Conservation (phyloP, 2,888 invertebrate species). For the Graphium colonna region DNA sequence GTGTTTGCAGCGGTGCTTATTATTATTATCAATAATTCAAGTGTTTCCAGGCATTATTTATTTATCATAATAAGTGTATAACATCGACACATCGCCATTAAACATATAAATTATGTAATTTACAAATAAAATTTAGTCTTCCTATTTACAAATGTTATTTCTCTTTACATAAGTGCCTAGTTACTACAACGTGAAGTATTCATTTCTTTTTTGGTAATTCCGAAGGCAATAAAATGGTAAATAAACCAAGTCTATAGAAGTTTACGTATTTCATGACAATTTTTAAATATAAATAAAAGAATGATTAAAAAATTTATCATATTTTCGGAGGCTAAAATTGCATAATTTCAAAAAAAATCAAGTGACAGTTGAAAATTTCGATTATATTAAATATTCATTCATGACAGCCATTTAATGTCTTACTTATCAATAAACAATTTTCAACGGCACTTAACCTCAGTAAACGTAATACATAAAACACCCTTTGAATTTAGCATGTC, state of each 20-base stretch:
- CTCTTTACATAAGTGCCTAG: conserved; percentile 42
- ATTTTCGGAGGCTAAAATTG: too few species aligned
- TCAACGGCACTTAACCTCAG: too few species aligned
- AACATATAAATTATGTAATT: conserved; percentile 55
- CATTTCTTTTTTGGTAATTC: conserved; percentile 11
- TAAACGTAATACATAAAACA: too few species aligned
- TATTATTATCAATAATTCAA: conserved; percentile 29
- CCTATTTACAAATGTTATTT: conserved; percentile 66
- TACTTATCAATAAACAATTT: too few species aligned
- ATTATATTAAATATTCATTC: too few species aligned
- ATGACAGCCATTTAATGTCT: too few species aligned
- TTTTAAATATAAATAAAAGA: too few species aligned
- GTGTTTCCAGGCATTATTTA: conserved; percentile 51
- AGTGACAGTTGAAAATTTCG: too few species aligned
- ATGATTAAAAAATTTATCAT: too few species aligned
- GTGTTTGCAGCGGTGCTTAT: not conserved
- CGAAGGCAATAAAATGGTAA: conserved; percentile 2
- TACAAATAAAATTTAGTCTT: conserved; percentile 67
- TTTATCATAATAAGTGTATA: conserved; percentile 73
- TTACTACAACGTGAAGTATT: conserved; percentile 28
- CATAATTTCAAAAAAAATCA: too few species aligned
- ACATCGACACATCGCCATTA: conserved; percentile 76
- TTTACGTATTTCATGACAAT: too few species aligned
- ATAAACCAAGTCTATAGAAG: not conserved
- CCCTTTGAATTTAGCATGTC: too few species aligned